Evolutionary conservation across 2,888 invertebrate genomes (phyloP).

Genomic region (Epirrita christyi): DNA sequence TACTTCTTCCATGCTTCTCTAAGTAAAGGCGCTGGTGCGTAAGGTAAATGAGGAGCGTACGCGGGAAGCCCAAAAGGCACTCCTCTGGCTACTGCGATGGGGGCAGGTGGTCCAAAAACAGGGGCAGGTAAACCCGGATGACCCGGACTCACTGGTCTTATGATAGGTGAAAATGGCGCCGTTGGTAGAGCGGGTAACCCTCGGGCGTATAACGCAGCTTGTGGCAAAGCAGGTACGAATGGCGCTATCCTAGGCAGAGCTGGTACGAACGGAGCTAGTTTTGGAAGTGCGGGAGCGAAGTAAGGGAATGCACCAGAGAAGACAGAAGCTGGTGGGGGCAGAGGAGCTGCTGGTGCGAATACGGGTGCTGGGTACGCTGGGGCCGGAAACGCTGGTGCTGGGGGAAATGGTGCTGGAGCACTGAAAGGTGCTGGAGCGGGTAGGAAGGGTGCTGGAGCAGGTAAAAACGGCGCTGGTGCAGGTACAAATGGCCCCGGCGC

Average conservation of each 20-base stretch:
- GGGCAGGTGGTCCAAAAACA: conserved; percentile 55
- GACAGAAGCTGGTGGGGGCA: conserved; percentile 40
- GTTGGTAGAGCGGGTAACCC: conserved; percentile 43
- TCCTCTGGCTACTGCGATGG: conserved; percentile 54
- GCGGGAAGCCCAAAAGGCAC: conserved; percentile 44
- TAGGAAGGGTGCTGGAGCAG: conserved; percentile 12
- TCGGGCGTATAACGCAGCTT: conserved; percentile 47
- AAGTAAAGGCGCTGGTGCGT: conserved; percentile 53
- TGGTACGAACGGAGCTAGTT: conserved; percentile 33
- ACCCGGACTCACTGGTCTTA: conserved; percentile 51
- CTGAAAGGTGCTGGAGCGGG: conserved; percentile 34
- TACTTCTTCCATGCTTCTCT: conserved; percentile 74
- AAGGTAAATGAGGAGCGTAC: conserved; percentile 56
- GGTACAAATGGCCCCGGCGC: conserved; percentile 29
- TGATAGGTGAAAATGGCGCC: conserved; percentile 58
- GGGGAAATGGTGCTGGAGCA: conserved; percentile 29
- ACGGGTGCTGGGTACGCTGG: conserved; percentile 34
- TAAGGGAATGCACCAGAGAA: conserved; percentile 32
- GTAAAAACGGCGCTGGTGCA: conserved; percentile 26
- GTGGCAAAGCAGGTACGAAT: conserved; percentile 29
- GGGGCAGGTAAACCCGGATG: conserved; percentile 47
- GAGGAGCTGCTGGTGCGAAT: conserved; percentile 29
- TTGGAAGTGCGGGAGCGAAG: conserved; percentile 32
- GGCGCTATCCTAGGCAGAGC: conserved; percentile 37
- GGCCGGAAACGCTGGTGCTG: conserved; percentile 30